Conservation (phyloP, 2,113 vertebrate genomes). For the Cynopterus brachyotis region DNA sequence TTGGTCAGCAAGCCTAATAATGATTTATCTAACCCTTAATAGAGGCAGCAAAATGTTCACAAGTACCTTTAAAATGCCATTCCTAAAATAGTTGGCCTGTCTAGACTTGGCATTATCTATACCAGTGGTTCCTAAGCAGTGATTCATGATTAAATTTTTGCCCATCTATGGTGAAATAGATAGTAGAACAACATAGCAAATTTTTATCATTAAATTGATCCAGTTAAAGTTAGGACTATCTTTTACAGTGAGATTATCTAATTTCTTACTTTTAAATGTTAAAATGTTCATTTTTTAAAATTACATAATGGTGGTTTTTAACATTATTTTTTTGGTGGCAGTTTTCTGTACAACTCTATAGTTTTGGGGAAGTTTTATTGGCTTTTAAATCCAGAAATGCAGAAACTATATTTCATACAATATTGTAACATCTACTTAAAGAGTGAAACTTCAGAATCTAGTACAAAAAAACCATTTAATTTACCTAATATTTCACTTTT, state of each 20-base stretch:
- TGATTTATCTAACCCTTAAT: neutral
- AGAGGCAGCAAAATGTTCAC: neutral
- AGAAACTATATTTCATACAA: neutral
- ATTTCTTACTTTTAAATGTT: neutral
- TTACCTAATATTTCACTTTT: neutral
- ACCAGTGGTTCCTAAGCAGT: neutral
- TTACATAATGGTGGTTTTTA: neutral
- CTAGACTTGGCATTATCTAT: neutral
- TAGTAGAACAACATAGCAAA: neutral
- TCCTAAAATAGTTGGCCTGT: neutral
- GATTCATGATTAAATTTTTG: neutral
- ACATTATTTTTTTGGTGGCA: neutral
- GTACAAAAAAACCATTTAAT: neutral
- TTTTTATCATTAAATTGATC: neutral
- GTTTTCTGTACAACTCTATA: neutral
- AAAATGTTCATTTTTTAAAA: neutral
- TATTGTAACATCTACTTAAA: slow-evolving; percentile 7
- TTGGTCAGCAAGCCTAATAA: neutral
- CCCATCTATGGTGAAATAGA: neutral
- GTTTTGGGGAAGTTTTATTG: neutral
- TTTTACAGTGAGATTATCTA: neutral
- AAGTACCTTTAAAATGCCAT: neutral
- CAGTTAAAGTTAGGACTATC: neutral
- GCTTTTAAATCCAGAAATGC: neutral
- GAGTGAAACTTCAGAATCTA: slow-evolving; percentile 1